These are phyloP conservation scores for Perizoma affinitatum DNA, from an alignment of 2,888 invertebrate species.

Conservation along the genomic window DNA sequence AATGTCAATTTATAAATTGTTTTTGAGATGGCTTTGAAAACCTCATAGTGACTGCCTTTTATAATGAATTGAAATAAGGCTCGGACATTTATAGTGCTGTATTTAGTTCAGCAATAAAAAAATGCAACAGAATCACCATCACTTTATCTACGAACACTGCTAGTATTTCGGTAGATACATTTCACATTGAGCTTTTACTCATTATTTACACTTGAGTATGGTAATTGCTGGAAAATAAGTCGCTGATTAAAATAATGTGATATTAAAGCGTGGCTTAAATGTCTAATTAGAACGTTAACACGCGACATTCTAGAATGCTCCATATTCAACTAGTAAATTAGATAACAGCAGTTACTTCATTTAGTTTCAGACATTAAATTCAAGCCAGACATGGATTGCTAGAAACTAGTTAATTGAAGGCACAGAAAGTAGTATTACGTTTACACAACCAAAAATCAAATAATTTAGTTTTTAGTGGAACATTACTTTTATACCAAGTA, in stretches of 20 bases:
- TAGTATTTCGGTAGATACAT: slow-evolving; percentile 67
- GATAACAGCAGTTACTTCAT: slow-evolving; percentile 44
- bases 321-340: slow-evolving; percentile 38
- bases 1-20: too few relatives aligned
- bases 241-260: slow-evolving; percentile 16
- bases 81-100: too few relatives aligned
- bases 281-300: slow-evolving; percentile 9
- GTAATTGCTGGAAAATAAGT: slow-evolving; percentile 30
- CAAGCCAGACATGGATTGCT: slow-evolving; percentile 52
- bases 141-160: slow-evolving; percentile 75
- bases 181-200: slow-evolving; percentile 65
- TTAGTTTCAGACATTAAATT: slow-evolving; percentile 40
- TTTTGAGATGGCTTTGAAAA: too few relatives aligned
- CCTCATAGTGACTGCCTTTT: too few relatives aligned
- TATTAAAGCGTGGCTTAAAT: slow-evolving; percentile 1
- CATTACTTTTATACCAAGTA: not conserved
- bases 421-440: slow-evolving; percentile 67
- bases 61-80: too few relatives aligned
- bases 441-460: slow-evolving; percentile 63
- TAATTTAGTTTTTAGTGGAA: too few relatives aligned
- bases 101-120: too few relatives aligned
- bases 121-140: too few relatives aligned
- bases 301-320: slow-evolving; percentile 6
- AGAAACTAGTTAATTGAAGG: slow-evolving; percentile 72
- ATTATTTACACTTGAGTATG: slow-evolving; percentile 65